A percentile compares a stretch with the other conserved stretches of the same genome.
These are phyloP conservation scores for Heliconius aoede DNA, from an alignment of 2,888 invertebrate genomes.

Conservation along the genomic window DNA sequence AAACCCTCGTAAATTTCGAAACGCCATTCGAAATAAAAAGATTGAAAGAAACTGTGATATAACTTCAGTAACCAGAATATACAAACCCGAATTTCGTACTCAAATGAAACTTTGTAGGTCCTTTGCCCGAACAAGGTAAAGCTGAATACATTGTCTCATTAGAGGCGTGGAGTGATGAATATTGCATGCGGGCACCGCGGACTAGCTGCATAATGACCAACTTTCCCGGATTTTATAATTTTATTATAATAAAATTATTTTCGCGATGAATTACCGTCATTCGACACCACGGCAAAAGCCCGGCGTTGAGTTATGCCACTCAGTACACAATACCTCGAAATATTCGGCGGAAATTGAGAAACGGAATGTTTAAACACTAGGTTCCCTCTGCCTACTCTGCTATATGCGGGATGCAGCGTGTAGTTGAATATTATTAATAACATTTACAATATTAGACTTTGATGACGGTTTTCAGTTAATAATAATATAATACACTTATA, in stretches of 20 bases:
- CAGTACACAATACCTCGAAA: too few relatives aligned
- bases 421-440: too few relatives aligned
- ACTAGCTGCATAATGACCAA: constrained; percentile 57
- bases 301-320: too few relatives aligned
- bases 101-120: constrained; percentile 45
- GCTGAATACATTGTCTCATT: constrained; percentile 66
- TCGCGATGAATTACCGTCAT: constrained; percentile 1
- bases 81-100: constrained; percentile 40
- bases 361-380: too few relatives aligned
- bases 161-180: constrained; percentile 63
- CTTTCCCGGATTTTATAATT: constrained; percentile 26
- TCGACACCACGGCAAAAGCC: not conserved
- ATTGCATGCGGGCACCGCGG: constrained; percentile 59
- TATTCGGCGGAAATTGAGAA: too few relatives aligned
- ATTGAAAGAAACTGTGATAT: constrained; percentile 30
- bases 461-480: not conserved
- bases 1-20: constrained; percentile 23
- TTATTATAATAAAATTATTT: constrained; percentile 16
- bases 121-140: constrained; percentile 52
- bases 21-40: constrained; percentile 17
- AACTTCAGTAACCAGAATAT: constrained; percentile 24
- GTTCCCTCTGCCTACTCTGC: too few relatives aligned
- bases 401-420: too few relatives aligned
- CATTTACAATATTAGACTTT: too few relatives aligned
- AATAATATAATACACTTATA: too few relatives aligned